Conservation (phyloP, 35 echinoderm and acorn worm species). For the Heliocidaris tuberculata region DNA sequence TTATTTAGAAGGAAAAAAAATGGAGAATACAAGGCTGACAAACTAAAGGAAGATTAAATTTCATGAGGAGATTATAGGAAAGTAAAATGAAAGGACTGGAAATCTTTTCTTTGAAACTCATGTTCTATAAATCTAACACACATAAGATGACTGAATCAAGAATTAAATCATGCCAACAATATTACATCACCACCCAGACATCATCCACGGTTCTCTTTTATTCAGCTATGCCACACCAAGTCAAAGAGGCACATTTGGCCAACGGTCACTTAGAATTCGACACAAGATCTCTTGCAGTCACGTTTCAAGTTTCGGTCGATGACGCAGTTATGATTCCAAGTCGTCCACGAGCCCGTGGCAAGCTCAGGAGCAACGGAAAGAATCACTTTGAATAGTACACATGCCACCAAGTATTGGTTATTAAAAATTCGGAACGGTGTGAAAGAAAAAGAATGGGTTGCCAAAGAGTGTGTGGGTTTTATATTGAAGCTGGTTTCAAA, state of each 20-base stretch:
- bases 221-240: neutral
- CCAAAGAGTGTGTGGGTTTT: too few relatives aligned
- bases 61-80: too few relatives aligned
- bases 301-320: neutral
- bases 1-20: too few relatives aligned
- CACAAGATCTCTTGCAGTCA: neutral
- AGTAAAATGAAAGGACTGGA: too few relatives aligned
- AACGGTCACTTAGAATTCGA: neutral
- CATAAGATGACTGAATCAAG: too few relatives aligned
- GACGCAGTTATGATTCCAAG: neutral
- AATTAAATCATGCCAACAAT: too few relatives aligned
- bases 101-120: too few relatives aligned
- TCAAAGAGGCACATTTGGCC: neutral
- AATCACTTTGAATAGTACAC: constrained; percentile 11
- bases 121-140: too few relatives aligned
- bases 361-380: neutral
- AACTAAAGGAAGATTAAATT: too few relatives aligned
- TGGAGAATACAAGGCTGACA: too few relatives aligned
- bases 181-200: neutral
- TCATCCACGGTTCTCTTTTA: neutral
- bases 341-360: neutral
- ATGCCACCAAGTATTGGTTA: neutral
- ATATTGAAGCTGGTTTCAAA: too few relatives aligned
- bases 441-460: neutral
- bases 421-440: neutral